Evolutionary conservation across 23 tunicate genomes (phyloP), one percentile per base, ranked within the genome.

Genomic region (Styela plicata): DNA sequence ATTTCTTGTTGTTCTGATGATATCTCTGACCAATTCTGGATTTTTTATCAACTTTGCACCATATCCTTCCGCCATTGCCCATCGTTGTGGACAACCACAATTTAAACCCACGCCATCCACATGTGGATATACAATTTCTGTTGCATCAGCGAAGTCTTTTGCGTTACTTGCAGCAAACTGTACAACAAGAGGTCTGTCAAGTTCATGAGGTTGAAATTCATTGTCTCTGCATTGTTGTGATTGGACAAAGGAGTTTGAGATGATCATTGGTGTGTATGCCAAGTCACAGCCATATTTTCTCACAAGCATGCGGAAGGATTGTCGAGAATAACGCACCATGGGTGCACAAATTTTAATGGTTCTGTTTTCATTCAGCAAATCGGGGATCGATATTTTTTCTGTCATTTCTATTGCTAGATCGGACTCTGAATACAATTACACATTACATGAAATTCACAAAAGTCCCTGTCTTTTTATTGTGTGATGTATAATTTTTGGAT

Each of bases 21-120:
- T 76, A 69, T 88, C 92, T 35, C 37, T 36, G 1, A 92, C 66
- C 2, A 44, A 28, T 73, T 86, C 97, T 20, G 97, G 97, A 2
- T 73, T 70, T 77, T 74, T n/a, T n/a, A 91, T 52, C 53, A 91
- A 77, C 64, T 86, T 83, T 0, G 97, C 97, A 3, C 99, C 99
- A 79, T 86, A 95, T 61, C 94, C 94, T 61, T 86, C 91, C 0
- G 90, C 91, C 91, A 90, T 95, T 27, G 94, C 91, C 99, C 99
- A 95, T 1, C 96, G 79, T 52, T 95, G 99, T 2, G 99, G 99
- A 70, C 99, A 95, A 1, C 99, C 99, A 65, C 92, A 89, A 82
- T 95, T 95, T 22, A 95, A 70, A 64, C 86, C 91, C 24, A 95
- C 94, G 13, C 99, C 99, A 53, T 89, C 95, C 67, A 52, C 79